Percentiles rank a stretch among this genome's conserved stretches.
phyloP scores from a whole-genome alignment of 2,797 vertebrate genomes.

The Cuniculus paca region DNA sequence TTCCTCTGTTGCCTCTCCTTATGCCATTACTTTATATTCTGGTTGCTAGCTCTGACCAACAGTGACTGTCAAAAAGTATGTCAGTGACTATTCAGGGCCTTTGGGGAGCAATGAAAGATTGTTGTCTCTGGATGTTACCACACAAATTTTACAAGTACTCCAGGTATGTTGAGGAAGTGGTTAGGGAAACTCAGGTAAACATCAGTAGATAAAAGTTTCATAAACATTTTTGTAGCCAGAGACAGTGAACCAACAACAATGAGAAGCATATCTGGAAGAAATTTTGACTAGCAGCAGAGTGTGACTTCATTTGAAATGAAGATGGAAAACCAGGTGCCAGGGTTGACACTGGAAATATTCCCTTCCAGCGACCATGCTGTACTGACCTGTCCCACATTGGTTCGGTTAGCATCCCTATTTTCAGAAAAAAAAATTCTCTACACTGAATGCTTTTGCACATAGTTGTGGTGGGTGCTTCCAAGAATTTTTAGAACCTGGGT shows the following conservation, averaged over 20 bases:
- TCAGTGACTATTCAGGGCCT: not conserved
- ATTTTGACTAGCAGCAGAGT: too few relatives aligned
- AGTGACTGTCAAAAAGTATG: not conserved
- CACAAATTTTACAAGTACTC: not conserved
- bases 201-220: not conserved
- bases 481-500: not conserved
- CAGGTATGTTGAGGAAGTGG: not conserved
- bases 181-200: not conserved
- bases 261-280: not conserved
- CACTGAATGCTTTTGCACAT: not conserved
- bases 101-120: not conserved
- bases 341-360: not conserved
- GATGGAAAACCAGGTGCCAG: not conserved
- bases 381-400: not conserved
- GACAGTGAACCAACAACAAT: not conserved
- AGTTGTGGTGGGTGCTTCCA: not conserved
- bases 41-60: not conserved
- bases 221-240: not conserved
- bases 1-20: not conserved
- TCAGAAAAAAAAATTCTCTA: not conserved
- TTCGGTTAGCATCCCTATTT: not conserved
- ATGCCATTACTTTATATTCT: not conserved
- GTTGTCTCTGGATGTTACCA: not conserved
- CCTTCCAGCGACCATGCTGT: rapidly evolving
- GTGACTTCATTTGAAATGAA: not conserved